A percentile compares a stretch with the other conserved stretches of the same genome.
These are phyloP conservation scores for Punctoribates punctum DNA, from an alignment of 2,888 invertebrate genomes.

Conservation along the genomic window DNA sequence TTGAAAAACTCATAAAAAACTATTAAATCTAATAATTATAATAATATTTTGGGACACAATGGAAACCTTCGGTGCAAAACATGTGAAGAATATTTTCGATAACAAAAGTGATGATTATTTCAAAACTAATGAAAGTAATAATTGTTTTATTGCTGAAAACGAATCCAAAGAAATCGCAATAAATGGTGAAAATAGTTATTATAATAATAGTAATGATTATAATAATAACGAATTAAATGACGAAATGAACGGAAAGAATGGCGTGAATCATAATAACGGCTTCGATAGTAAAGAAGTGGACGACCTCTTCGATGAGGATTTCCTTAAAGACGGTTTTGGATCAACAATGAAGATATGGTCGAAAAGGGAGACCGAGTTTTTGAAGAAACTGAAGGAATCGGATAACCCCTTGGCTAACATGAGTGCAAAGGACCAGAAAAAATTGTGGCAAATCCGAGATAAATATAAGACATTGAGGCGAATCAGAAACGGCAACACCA, in stretches of 20 bases:
- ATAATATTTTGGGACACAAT: too few species aligned
- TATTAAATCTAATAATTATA: too few species aligned
- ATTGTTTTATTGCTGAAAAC: not conserved
- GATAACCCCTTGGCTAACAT: not conserved
- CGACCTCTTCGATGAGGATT: not conserved
- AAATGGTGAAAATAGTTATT: not conserved
- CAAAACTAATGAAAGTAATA: not conserved
- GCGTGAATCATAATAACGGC: not conserved
- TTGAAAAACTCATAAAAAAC: too few species aligned
- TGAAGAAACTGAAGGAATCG: not conserved
- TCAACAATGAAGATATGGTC: slow-evolving; percentile 2
- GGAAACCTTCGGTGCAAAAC: too few species aligned
- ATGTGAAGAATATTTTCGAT: too few species aligned
- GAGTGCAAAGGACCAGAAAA: not conserved
- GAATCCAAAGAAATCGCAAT: not conserved
- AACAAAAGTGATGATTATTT: not conserved
- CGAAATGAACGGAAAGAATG: not conserved
- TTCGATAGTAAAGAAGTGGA: not conserved
- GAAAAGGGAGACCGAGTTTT: not conserved
- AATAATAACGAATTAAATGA: not conserved
- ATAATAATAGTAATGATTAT: not conserved
- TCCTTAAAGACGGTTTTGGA: not conserved
- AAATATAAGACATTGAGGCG: slow-evolving; percentile 7
- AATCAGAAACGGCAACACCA: not conserved
- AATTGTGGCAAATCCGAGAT: not conserved